These are phyloP conservation scores for Aphelenchoides fujianensis DNA, from an alignment of 1,140 invertebrate genomes.

Conservation along the genomic window DNA sequence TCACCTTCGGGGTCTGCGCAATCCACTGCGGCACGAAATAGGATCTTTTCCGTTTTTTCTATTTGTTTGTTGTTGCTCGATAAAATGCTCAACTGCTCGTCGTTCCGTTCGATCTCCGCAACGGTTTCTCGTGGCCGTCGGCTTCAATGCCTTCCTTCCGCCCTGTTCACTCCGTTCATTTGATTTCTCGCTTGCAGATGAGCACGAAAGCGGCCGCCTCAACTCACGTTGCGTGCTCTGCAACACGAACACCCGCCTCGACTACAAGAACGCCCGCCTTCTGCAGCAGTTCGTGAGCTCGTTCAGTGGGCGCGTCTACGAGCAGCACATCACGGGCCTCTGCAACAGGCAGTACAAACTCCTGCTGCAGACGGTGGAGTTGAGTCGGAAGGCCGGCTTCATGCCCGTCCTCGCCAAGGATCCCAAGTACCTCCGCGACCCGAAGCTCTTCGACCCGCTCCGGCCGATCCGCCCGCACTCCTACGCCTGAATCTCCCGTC, in stretches of 20 bases:
- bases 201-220: not conserved
- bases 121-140: no score
- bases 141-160: not conserved
- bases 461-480: conserved; percentile 74
- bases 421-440: conserved; percentile 75
- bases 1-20: conserved; percentile 66
- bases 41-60: no score
- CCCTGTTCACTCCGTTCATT: not conserved
- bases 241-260: conserved; percentile 74
- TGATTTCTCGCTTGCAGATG: not conserved
- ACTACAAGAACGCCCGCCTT: conserved; percentile 84
- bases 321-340: conserved; percentile 78
- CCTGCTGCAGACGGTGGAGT: conserved; percentile 55
- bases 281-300: conserved; percentile 91
- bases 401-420: conserved; percentile 78
- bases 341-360: conserved; percentile 56
- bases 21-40: conserved; percentile 66
- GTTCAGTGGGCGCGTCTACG: conserved; percentile 84
- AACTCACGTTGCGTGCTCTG: conserved; percentile 78
- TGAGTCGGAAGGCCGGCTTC: conserved; percentile 64
- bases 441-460: conserved; percentile 80
- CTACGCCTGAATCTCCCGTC: conserved; percentile 43
- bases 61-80: no score
- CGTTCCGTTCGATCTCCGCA: no score
- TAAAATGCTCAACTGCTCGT: no score